Base-by-base conservation (phyloP, 2,888 invertebrate genomes). In the Dasysyrphus albostriatus region DNA sequence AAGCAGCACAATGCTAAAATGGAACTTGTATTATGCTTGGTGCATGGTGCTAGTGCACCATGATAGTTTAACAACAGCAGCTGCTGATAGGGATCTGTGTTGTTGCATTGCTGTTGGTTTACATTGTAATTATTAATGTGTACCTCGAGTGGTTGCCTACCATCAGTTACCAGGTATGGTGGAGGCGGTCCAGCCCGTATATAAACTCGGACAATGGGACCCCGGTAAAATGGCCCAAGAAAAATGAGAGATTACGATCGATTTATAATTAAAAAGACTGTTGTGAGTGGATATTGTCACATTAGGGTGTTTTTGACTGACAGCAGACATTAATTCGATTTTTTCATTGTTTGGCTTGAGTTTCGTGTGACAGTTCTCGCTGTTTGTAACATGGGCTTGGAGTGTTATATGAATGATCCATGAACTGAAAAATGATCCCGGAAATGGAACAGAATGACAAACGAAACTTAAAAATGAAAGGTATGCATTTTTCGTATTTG, bases 71-170 rank as follows among this genome's bases (percentile, higher is more conserved):
- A 72, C 47, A 77, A 67, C 73, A 67, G 65, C 69, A 77, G 85
- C 82, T 74, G 81, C 77, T 85, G 82, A 87, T 87, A 83, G 51
- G 10, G 70, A 87, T 87, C 87, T 69, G 61, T 74, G 82, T 75
- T 74, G 82, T 75, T 83, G 82, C 74, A 78, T 82, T 77, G 61
- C 83, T 70, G 69, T 74, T 78, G 69, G 59, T 65, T 67, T 78
- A 78, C 82, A 72, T 59, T 87, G 87, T 87, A 87, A 87, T 87
- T 87, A 87, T 87, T 87, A 79, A 87, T 87, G 87, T 72, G 69
- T 69, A 63, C 77, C 72, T 73, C n/a, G 29, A 56, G 32, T 77
- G 61, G 75, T 81, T 67, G 65, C 3, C 32, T 24, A 24, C 79
- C 70, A n/a, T n/a, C n/a, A 54, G 32, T 34, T 29, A 29, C 16